Percentiles rank a stretch among this genome's conserved stretches.
Conservation (phyloP, 2,888 invertebrate genomes). For the Steinernema carpocapsae region DNA sequence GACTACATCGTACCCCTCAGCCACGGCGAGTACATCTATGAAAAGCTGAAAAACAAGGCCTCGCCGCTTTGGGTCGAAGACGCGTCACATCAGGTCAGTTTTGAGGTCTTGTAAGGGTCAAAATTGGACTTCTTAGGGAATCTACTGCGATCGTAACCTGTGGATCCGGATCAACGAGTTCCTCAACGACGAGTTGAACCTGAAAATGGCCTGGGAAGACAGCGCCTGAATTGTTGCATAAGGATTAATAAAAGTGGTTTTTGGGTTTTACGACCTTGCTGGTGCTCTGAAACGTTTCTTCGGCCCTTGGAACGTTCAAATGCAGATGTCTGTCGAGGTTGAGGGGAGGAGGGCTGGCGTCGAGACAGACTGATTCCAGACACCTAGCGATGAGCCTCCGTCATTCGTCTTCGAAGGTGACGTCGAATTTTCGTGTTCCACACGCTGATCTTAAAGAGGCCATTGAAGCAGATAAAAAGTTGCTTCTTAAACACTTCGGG, state of each 20-base stretch:
- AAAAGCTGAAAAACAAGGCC: not conserved
- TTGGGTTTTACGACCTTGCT: not conserved
- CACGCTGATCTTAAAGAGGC: too few species aligned
- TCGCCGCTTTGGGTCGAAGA: constrained; percentile 4
- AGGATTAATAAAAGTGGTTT: not conserved
- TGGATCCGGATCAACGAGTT: constrained; percentile 16
- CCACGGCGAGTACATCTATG: constrained; percentile 8
- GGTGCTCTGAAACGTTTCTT: not conserved
- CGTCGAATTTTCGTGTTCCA: too few species aligned
- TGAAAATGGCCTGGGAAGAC: not conserved
- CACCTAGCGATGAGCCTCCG: not conserved
- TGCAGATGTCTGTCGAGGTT: not conserved
- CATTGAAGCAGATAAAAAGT: too few species aligned
- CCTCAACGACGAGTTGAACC: constrained; percentile 1
- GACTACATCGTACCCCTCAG: constrained; percentile 44
- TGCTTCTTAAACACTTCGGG: too few species aligned
- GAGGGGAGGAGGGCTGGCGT: too few species aligned
- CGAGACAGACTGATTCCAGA: too few species aligned
- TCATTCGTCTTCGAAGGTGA: not conserved
- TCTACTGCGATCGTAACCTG: constrained; percentile 7
- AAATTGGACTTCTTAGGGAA: not conserved
- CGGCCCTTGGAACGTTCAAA: not conserved
- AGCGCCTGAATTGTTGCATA: not conserved
- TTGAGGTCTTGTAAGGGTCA: not conserved
- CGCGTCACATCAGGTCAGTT: not conserved